Evolutionary conservation across 2,113 vertebrate genomes (phyloP).

Genomic region (Psilopsiagon aurifrons): DNA sequence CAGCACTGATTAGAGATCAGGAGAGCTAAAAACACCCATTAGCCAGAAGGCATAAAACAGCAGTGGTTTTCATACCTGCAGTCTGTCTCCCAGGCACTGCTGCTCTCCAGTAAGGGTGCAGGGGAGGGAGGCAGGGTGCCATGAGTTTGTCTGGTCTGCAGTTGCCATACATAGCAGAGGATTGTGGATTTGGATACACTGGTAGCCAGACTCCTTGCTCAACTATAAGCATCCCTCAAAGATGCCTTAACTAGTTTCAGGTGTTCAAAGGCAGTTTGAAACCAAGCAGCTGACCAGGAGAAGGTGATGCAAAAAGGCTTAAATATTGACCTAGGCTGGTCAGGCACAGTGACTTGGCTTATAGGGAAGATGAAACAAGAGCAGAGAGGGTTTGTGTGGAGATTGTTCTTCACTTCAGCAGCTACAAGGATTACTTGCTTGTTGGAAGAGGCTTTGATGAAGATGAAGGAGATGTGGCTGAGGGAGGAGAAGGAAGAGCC

Average conservation of each 20-base stretch:
- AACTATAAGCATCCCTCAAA: neutral
- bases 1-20: slow-evolving; percentile 40
- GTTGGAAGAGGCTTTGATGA: neutral
- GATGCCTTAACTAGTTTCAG: neutral
- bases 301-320: neutral
- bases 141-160: neutral
- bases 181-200: neutral
- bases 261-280: neutral
- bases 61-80: neutral
- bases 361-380: neutral
- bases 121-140: neutral
- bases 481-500: neutral
- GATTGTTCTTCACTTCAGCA: slow-evolving; percentile 6
- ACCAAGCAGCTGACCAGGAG: neutral
- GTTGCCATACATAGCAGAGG: neutral
- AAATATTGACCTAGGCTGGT: neutral
- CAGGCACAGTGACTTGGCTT: neutral
- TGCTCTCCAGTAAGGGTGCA: neutral
- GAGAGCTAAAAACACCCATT: slow-evolving; percentile 7
- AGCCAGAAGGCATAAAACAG: neutral
- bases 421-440: neutral
- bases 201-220: neutral
- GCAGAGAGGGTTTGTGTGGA: neutral
- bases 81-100: neutral
- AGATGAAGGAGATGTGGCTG: neutral